A percentile compares a stretch with the other conserved stretches of the same genome.
Evolutionary conservation across 2,113 vertebrate species (phyloP).

Genomic region (Coturnix japonica): DNA sequence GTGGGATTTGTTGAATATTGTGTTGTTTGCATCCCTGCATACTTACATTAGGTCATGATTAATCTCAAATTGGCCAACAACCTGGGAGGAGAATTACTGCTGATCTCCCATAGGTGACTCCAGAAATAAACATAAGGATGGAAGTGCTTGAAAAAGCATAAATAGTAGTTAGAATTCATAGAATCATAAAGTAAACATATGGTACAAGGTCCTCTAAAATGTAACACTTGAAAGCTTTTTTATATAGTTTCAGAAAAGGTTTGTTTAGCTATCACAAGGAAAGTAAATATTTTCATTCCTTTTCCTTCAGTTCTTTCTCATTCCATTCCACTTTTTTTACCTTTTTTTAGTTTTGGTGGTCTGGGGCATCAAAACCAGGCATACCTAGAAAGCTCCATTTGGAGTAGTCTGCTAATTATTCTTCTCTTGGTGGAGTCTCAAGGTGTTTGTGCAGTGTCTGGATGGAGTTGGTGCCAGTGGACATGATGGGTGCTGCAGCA

Average conservation of each 20-base stretch:
- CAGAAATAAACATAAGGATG: constrained; percentile 37
- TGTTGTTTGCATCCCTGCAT: constrained; percentile 34
- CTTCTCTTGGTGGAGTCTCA: constrained; percentile 43
- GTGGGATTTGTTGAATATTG: constrained; percentile 34
- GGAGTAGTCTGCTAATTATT: not conserved
- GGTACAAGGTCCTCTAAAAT: constrained; percentile 43
- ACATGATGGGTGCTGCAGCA: constrained; percentile 48
- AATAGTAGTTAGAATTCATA: constrained; percentile 37
- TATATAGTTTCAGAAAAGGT: constrained; percentile 17
- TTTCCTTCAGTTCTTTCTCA: not conserved
- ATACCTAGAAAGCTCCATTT: not conserved
- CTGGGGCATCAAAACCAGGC: not conserved
- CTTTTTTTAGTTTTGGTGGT: not conserved
- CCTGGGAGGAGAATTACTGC: constrained; percentile 8
- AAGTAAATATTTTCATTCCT: constrained; percentile 48
- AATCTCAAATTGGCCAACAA: constrained; percentile 26
- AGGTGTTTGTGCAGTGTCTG: not conserved
- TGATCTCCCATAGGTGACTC: constrained; percentile 42
- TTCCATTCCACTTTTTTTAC: not conserved
- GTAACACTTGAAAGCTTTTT: constrained; percentile 32
- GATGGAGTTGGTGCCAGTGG: constrained; percentile 14
- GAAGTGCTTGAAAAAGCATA: constrained; percentile 48
- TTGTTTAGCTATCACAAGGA: constrained; percentile 13
- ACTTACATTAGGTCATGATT: constrained; percentile 48
- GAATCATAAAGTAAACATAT: constrained; percentile 51